Conservation (phyloP, 2,113 vertebrate genomes). For the Lamprologus tigripictilis region DNA sequence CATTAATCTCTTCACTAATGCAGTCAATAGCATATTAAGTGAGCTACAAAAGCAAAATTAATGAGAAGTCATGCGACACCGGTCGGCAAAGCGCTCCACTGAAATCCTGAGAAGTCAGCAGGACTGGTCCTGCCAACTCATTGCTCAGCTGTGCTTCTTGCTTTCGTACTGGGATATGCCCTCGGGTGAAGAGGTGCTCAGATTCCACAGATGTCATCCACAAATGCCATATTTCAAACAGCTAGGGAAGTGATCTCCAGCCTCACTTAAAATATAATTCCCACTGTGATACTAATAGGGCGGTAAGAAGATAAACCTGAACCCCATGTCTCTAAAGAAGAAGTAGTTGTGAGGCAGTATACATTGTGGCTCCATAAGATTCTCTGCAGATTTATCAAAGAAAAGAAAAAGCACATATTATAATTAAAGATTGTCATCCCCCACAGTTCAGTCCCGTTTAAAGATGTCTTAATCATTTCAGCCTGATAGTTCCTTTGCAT, state of each 20-base stretch:
- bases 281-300: not conserved
- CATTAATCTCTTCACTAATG: slow-evolving; percentile 55
- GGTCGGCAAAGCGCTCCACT: not conserved
- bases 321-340: not conserved
- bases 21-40: slow-evolving; percentile 59
- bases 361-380: not conserved
- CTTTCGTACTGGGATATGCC: not conserved
- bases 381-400: not conserved
- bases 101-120: slow-evolving; percentile 52
- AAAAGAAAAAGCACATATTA: not conserved
- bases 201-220: slow-evolving; percentile 34
- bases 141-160: slow-evolving; percentile 21
- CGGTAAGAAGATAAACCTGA: not conserved
- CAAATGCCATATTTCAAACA: slow-evolving; percentile 16
- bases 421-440: not conserved
- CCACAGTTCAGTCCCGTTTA: not conserved
- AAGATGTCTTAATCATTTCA: not conserved
- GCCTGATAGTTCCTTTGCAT: not conserved
- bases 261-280: slow-evolving; percentile 26
- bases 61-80: slow-evolving; percentile 29
- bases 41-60: slow-evolving; percentile 47
- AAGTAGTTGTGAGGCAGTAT: not conserved
- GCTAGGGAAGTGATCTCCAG: slow-evolving; percentile 17
- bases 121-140: not conserved
- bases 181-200: slow-evolving; percentile 21